Base-by-base conservation (phyloP, 1,140 invertebrate species). In the Brachionus koreanus region DNA sequence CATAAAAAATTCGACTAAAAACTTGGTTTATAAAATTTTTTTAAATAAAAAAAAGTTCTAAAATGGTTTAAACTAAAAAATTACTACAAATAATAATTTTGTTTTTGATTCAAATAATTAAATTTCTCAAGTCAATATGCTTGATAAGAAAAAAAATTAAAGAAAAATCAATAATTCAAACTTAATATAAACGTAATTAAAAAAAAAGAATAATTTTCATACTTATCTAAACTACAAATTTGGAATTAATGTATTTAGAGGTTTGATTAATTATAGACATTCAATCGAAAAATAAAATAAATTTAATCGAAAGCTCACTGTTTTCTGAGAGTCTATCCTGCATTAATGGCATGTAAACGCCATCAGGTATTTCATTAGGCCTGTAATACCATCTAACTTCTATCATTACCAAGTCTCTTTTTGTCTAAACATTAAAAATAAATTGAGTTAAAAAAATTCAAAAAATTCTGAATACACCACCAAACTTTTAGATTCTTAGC, bases 331-430 rank as follows among this genome's bases (percentile, higher is more conserved):
- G 83, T 83, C 90, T 85, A 84, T 90, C 90, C 84, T 90, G 89
- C 46, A 90, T 87, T 46, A 90, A 85, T 25, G 89, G 86, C 83
- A 90, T 89, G 84, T 90, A 90, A 6, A 90, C 90, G 43, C 88
- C 90, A 85, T 89, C 88, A 13, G 90, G 89, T 46, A 90, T 87
- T 86, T 90, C 89, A 43, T 86, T 89, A 7, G 86, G 86, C 57
- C 89, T 84, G 84, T 90, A 90, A 84, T 88, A 90, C 89, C 90
- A 90, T 84, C 89, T 89, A 43, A 90, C 89, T 69, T 88, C 87
- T 25, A 89, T 88, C 85, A 90, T 88, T 83, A 90, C 84, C 13
- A 87, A 88, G 83, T 90, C 89, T 52, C 88, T 84, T 84, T 90
- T 90, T 79, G 89, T 90, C 89, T 90, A 86, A 16, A 86, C 86